Conservation (phyloP, 2,888 invertebrate genomes). For the Trichopria drosophilae region DNA sequence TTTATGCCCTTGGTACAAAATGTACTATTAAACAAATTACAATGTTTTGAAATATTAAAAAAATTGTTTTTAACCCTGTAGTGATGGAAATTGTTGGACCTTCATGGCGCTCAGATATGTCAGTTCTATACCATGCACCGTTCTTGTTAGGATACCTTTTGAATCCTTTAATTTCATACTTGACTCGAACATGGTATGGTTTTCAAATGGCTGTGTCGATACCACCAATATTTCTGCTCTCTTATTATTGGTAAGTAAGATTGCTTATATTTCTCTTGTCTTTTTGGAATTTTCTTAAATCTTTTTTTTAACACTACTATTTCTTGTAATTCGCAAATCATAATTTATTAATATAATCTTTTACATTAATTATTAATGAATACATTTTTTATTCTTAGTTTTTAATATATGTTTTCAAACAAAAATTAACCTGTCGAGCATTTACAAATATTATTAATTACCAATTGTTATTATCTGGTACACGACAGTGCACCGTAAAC, state of each 20-base stretch:
- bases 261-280: not conserved
- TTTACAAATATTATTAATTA: too few relatives aligned
- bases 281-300: not conserved
- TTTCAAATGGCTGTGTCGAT: conserved; percentile 60
- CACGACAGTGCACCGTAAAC: too few relatives aligned
- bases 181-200: conserved; percentile 63
- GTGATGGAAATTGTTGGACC: conserved; percentile 66
- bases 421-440: too few relatives aligned
- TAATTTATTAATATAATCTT: not conserved
- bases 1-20: too few relatives aligned
- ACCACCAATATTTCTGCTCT: conserved; percentile 57
- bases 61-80: conserved; percentile 35
- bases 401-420: too few relatives aligned
- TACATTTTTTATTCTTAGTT: too few relatives aligned
- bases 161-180: conserved; percentile 65
- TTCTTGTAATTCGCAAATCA: not conserved
- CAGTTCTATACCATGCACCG: conserved; percentile 63
- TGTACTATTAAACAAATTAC: too few relatives aligned
- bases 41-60: too few relatives aligned
- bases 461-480: too few relatives aligned
- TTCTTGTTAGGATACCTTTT: conserved; percentile 63
- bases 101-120: conserved; percentile 58
- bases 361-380: too few relatives aligned
- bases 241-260: conserved; percentile 61
- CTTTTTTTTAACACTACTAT: not conserved